A percentile compares a stretch with the other conserved stretches of the same genome.
phyloP scores from a whole-genome alignment of 2,888 invertebrate species.

The Aphrophora alni region DNA sequence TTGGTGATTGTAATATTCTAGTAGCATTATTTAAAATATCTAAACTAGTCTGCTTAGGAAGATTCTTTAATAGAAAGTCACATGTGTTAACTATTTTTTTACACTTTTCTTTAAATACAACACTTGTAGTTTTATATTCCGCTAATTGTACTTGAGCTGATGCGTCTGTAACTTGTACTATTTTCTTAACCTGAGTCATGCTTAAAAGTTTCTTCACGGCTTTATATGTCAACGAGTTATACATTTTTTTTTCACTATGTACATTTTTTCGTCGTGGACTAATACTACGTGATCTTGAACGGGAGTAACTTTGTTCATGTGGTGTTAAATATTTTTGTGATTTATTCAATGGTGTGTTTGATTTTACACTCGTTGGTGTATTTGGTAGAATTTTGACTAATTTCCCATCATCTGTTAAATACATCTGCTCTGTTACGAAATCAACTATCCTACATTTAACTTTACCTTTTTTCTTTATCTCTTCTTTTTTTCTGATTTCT shows the following conservation, averaged over 20 bases:
- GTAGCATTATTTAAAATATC: constrained; percentile 34
- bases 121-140: constrained; percentile 18
- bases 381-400: constrained; percentile 30
- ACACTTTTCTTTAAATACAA: constrained; percentile 37
- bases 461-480: constrained; percentile 52
- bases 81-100: constrained; percentile 32
- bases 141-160: constrained; percentile 33
- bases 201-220: not conserved
- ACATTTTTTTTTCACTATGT: not conserved
- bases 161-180: constrained; percentile 22
- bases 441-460: constrained; percentile 63
- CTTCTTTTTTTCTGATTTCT: constrained; percentile 12
- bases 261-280: constrained; percentile 28
- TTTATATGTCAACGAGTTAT: not conserved
- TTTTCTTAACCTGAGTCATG: not conserved
- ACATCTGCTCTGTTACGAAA: constrained; percentile 65
- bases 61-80: constrained; percentile 32
- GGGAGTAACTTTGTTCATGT: not conserved
- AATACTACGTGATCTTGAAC: constrained; percentile 10
- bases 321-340: not conserved
- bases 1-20: constrained; percentile 19
- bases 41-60: constrained; percentile 34
- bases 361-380: not conserved
- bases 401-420: constrained; percentile 61
- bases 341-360: not conserved